A percentile compares a stretch with the other conserved stretches of the same genome.
Conservation (phyloP, 1,140 invertebrate species). For the Drosophila mayri region DNA sequence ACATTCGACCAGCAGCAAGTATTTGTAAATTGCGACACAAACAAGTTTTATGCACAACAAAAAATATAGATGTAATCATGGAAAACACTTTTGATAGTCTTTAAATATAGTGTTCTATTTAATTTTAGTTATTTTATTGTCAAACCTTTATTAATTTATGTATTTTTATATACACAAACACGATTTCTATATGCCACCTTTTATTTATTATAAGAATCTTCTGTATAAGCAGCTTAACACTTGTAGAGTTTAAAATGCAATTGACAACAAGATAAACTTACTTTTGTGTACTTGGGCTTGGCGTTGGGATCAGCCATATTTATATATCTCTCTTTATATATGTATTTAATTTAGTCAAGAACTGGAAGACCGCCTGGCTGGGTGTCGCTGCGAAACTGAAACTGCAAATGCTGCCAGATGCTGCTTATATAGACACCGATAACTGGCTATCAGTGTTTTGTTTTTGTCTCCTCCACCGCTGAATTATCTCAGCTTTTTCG, state of each 20-base stretch:
- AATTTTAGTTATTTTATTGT: neutral
- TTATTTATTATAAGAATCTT: neutral
- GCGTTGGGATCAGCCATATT: conserved; percentile 79
- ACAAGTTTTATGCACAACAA: conserved; percentile 27
- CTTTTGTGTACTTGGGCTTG: conserved; percentile 79
- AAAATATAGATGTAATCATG: neutral
- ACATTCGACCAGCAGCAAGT: neutral
- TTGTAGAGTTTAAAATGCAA: conserved; percentile 6
- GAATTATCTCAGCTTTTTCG: conserved; percentile 29
- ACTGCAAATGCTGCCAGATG: conserved; percentile 29
- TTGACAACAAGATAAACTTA: conserved; percentile 52
- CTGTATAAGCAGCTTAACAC: neutral
- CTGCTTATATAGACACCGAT: conserved; percentile 62
- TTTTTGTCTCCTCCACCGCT: conserved; percentile 24
- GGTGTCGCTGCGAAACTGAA: conserved; percentile 49
- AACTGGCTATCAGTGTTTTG: conserved; percentile 45
- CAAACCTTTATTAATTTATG: neutral
- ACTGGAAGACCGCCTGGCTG: conserved; percentile 31
- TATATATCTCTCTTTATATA: conserved; percentile 4
- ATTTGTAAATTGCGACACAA: conserved; percentile 49
- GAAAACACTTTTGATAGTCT: neutral
- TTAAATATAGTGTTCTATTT: neutral
- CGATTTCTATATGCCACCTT: neutral
- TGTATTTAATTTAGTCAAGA: neutral
- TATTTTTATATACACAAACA: neutral